A percentile compares a stretch with the other conserved stretches of the same genome.
Conservation (phyloP, 2,888 invertebrate genomes). For the Periphyllus acericola region DNA sequence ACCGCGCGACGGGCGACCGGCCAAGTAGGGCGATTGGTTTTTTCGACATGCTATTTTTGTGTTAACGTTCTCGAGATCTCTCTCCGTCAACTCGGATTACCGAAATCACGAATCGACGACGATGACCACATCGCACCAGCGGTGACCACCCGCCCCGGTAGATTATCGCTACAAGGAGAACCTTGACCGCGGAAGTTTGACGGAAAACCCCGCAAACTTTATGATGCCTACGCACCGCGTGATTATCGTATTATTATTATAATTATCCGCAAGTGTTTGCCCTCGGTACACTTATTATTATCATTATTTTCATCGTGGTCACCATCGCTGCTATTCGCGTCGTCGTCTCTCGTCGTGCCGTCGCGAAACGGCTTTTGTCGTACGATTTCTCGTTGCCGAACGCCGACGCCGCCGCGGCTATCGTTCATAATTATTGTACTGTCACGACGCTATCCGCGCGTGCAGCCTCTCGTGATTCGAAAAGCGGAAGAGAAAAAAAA, state of each 20-base stretch:
- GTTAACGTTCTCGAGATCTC: constrained; percentile 44
- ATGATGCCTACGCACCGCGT: not conserved
- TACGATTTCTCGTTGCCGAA: not conserved
- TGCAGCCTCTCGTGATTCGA: not conserved
- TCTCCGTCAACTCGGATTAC: constrained; percentile 56
- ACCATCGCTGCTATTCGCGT: too few species aligned
- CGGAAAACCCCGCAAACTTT: not conserved
- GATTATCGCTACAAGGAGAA: not conserved
- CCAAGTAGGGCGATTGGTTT: constrained; percentile 59
- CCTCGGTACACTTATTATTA: not conserved
- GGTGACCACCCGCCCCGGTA: not conserved
- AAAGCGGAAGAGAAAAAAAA: not conserved
- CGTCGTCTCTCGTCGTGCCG: not conserved
- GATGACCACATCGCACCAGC: constrained; percentile 19
- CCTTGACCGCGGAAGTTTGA: not conserved
- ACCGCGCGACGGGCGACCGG: constrained; percentile 3
- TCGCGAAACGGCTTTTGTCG: not conserved
- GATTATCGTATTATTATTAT: too few species aligned
- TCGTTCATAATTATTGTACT: too few species aligned
- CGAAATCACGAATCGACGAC: constrained; percentile 35
- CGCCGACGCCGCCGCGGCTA: not conserved
- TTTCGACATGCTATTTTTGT: constrained; percentile 55
- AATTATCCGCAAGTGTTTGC: not conserved
- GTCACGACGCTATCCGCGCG: not conserved
- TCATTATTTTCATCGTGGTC: not conserved